These are phyloP conservation scores for Camponotus vicinus DNA, from an alignment of 1,140 invertebrate genomes.

Conservation along the genomic window DNA sequence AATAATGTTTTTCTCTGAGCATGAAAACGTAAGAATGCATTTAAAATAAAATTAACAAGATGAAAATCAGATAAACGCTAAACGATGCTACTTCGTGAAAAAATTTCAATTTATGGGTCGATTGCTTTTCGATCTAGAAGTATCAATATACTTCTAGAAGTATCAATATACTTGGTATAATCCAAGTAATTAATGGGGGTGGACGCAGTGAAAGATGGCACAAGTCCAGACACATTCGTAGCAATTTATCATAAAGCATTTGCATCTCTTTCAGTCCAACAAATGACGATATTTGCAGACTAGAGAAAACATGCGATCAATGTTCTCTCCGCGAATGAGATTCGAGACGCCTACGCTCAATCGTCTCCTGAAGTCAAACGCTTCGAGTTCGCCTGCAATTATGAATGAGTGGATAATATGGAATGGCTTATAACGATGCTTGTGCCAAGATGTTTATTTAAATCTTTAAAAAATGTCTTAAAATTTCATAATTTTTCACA, in stretches of 20 bases:
- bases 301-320: background rate
- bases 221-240: too few relatives aligned
- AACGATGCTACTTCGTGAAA: background rate
- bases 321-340: conserved; percentile 58
- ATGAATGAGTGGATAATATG: too few relatives aligned
- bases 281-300: too few relatives aligned
- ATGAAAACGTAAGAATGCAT: background rate
- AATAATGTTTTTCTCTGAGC: background rate
- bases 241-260: too few relatives aligned
- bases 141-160: background rate
- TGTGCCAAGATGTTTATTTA: too few relatives aligned
- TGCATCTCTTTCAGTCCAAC: too few relatives aligned
- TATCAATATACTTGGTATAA: background rate
- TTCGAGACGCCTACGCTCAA: conserved; percentile 54
- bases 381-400: too few relatives aligned
- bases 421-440: too few relatives aligned
- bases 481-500: too few relatives aligned
- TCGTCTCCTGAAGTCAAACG: conserved; percentile 6
- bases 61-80: background rate
- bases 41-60: background rate
- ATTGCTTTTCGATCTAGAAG: conserved; percentile 38
- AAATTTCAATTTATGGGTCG: conserved; percentile 43
- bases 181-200: too few relatives aligned
- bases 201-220: too few relatives aligned
- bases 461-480: too few relatives aligned